phyloP scores from a whole-genome alignment of 35 echinoderm and acorn worm species.

The Ptychodera flava region DNA sequence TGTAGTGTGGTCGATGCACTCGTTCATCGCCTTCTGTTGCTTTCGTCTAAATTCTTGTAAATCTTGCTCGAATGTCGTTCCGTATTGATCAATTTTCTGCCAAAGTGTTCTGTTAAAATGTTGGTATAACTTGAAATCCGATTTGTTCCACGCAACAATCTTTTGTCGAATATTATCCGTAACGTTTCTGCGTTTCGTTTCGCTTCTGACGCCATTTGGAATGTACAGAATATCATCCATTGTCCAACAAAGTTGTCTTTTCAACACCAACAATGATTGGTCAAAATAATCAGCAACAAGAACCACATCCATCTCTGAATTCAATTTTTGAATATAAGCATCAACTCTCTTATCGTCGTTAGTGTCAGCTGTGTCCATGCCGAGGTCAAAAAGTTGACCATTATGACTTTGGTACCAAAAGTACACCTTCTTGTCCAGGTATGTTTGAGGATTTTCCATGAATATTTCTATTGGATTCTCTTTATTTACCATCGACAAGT shows the following conservation, averaged over 20 bases:
- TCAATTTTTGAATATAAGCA: constrained; percentile 7
- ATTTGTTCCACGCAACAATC: constrained; percentile 13
- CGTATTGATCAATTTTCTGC: constrained; percentile 20
- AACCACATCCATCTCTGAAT: constrained; percentile 32
- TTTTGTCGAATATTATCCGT: background rate
- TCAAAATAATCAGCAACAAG: constrained; percentile 44
- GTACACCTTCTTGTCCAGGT: constrained; percentile 9
- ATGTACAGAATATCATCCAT: constrained; percentile 40
- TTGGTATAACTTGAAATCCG: constrained; percentile 21
- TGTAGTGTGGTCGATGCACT: too few species aligned
- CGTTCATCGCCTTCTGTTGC: background rate
- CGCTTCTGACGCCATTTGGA: constrained; percentile 23
- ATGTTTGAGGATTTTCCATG: constrained; percentile 25
- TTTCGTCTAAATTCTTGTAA: background rate
- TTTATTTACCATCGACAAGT: constrained; percentile 7
- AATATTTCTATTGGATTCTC: constrained; percentile 55
- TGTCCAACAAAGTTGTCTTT: constrained; percentile 26
- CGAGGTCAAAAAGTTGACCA: constrained; percentile 57
- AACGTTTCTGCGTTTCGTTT: constrained; percentile 8
- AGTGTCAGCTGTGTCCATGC: constrained; percentile 35
- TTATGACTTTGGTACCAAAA: constrained; percentile 31
- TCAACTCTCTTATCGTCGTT: background rate
- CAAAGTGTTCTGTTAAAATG: constrained; percentile 31
- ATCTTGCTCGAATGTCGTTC: constrained; percentile 18
- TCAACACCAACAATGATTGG: constrained; percentile 30